Base-by-base conservation (phyloP, 2,888 invertebrate genomes). In the Cerceris rybyensis region DNA sequence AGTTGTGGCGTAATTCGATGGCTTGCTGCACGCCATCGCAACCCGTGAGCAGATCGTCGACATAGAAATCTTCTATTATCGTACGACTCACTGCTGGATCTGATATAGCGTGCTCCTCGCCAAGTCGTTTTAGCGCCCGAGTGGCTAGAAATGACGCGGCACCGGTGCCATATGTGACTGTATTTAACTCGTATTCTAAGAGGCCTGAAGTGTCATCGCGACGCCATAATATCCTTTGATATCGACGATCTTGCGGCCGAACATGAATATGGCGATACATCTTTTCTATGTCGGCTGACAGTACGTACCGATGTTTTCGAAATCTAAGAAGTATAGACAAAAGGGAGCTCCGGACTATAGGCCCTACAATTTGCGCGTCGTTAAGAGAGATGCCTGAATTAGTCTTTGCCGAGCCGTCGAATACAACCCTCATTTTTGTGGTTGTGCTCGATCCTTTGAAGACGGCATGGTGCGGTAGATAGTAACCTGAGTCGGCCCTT, bases 381-480 rank as follows among this genome's bases (percentile, higher is more conserved):
- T 73, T 68, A 6, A 73, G 11, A 0, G 67, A 14, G 2, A 55
- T n/a, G 7, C 74, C 74, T 0, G 58, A 11, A 0, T 54, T 39
- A 0, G 52, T 52, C 6, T 42, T 49, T 2, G 39, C 13, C 0
- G 69, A 74, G 0, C 39, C 64, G 11, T 74, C 52, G 0, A 69
- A 74, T 2, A 68, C 68, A 2, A 73, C 50, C 0, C 61, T 9
- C 17, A 68, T 13, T 1, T 63, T 63, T 0, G 64, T 64, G 0
- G 59, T 74, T 0, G 11, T 6, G 7, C 69, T 58, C 0, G 39
- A n/a, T 1, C 13, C 41, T 0, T 67, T 61, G 5, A 60, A 39
- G 0, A 73, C 72, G 5, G 67, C 57, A 11, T 73, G 72, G 13
- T 67, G 72, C 0, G 67, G 61, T 2, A 73, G 17, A 9, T 58